Conservation (phyloP, 1,140 invertebrate genomes). For the Platyura marginata region DNA sequence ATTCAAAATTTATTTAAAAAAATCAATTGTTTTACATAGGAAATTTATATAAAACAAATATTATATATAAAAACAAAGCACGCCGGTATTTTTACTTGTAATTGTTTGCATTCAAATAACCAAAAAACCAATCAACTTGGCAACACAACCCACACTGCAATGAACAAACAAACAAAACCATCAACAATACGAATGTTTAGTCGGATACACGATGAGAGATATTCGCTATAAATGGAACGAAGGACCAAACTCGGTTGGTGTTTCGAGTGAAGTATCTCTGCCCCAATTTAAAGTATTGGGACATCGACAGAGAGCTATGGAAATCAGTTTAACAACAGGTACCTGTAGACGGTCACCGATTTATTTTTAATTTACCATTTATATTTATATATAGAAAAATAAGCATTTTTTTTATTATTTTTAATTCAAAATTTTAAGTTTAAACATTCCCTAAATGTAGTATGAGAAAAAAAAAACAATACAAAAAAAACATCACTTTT, state of each 20-base stretch:
- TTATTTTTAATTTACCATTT: slow-evolving; percentile 12
- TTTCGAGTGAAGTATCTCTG: slow-evolving; percentile 80
- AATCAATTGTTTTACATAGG: background rate
- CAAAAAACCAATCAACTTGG: background rate
- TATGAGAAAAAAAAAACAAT: background rate
- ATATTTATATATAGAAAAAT: background rate
- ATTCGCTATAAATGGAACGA: slow-evolving; percentile 92
- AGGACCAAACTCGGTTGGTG: slow-evolving; percentile 76
- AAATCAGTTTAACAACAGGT: slow-evolving; percentile 86
- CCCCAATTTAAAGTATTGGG: slow-evolving; percentile 89
- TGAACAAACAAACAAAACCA: background rate
- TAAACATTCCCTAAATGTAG: no score
- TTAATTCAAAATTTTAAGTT: background rate
- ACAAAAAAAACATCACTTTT: no score
- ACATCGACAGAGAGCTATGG: slow-evolving; percentile 73
- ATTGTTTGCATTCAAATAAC: background rate
- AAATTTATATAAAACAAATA: background rate
- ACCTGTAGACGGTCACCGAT: slow-evolving; percentile 34
- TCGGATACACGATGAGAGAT: slow-evolving; percentile 94
- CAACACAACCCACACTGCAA: background rate
- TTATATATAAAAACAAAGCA: background rate
- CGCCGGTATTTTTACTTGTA: slow-evolving; percentile 1
- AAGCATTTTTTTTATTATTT: background rate
- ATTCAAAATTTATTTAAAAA: background rate
- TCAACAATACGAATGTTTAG: slow-evolving; percentile 33